Conservation (phyloP, 2,113 vertebrate genomes). For the Lophotis ruficrista region DNA sequence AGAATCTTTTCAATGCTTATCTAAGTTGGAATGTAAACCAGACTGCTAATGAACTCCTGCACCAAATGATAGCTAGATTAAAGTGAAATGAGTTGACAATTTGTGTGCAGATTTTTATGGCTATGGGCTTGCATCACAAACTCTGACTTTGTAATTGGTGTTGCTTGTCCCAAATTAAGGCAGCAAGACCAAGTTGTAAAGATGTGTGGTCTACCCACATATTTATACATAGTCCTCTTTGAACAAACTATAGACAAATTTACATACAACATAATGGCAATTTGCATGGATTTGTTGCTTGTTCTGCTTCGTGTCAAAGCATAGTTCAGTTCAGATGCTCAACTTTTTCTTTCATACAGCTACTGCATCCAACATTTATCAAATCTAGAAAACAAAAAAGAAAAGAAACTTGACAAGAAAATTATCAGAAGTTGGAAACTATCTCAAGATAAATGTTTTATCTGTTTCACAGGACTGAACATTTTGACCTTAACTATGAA, state of each 20-base stretch:
- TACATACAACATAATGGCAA: background rate
- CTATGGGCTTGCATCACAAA: background rate
- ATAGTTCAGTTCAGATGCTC: background rate
- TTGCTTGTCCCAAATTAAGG: background rate
- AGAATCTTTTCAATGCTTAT: background rate
- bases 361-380: background rate
- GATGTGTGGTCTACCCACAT: background rate
- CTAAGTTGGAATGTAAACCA: background rate
- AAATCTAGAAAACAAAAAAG: background rate
- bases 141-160: background rate
- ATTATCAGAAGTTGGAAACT: background rate
- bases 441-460: background rate
- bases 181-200: background rate
- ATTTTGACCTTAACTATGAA: background rate
- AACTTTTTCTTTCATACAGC: background rate
- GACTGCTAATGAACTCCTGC: background rate
- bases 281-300: background rate
- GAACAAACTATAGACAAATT: background rate
- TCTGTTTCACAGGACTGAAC: background rate
- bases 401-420: background rate
- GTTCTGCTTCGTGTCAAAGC: background rate
- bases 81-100: background rate
- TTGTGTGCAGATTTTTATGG: background rate
- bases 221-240: background rate
- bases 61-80: background rate